These are phyloP conservation scores for Brienomyrus brachyistius DNA, from an alignment of 2,113 vertebrate species.

Conservation along the genomic window DNA sequence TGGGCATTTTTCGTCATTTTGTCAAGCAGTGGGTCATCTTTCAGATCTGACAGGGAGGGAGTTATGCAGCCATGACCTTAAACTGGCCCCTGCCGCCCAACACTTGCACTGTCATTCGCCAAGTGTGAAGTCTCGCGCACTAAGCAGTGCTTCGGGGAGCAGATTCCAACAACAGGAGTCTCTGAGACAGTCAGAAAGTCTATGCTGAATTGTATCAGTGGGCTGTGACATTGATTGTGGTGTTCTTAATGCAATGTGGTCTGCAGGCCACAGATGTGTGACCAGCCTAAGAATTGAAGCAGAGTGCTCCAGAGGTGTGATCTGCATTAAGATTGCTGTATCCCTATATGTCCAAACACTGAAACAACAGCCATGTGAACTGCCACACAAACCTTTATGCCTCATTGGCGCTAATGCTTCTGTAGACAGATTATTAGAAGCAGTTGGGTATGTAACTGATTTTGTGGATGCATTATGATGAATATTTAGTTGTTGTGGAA, in stretches of 20 bases:
- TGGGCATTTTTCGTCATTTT: not conserved
- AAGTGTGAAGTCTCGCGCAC: not conserved
- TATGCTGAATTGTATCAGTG: not conserved
- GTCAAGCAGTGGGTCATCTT: not conserved
- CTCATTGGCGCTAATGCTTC: constrained; percentile 58
- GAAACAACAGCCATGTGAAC: constrained; percentile 45
- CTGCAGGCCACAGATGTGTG: not conserved
- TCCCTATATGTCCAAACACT: constrained; percentile 45
- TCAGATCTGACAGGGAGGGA: not conserved
- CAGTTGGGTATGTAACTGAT: constrained; percentile 72
- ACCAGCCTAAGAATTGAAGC: not conserved
- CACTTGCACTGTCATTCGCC: not conserved
- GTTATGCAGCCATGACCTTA: not conserved
- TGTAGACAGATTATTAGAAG: constrained; percentile 66
- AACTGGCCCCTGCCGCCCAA: not conserved
- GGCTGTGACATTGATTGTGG: not conserved
- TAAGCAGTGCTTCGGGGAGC: constrained; percentile 8
- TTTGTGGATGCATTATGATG: constrained; percentile 50
- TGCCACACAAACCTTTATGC: constrained; percentile 57
- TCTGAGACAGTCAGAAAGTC: not conserved
- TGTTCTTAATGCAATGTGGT: constrained; percentile 16
- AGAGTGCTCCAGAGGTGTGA: not conserved
- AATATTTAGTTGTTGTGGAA: constrained; percentile 56
- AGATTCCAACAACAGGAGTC: not conserved
- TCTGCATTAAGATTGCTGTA: constrained; percentile 41